These are phyloP conservation scores for Achlya flavicornis DNA, from an alignment of 2,888 invertebrate genomes.

Conservation along the genomic window DNA sequence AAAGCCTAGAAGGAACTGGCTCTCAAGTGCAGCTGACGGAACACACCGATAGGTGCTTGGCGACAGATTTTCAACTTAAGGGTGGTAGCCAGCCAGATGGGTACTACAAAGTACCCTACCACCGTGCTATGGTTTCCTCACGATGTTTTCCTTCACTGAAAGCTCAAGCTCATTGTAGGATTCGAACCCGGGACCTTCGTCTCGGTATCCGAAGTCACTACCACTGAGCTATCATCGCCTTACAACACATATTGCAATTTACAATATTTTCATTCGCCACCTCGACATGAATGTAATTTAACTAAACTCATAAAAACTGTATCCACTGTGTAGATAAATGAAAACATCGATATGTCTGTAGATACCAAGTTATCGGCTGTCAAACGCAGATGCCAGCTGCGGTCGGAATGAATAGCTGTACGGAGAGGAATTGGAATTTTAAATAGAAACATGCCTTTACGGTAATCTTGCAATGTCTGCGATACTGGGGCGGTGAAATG, in stretches of 20 bases:
- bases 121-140: no score
- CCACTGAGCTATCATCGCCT: no score
- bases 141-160: no score
- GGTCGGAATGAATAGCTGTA: constrained; percentile 25
- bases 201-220: no score
- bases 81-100: no score
- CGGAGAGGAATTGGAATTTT: constrained; percentile 55
- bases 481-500: constrained; percentile 58
- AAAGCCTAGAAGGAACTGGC: no score
- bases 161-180: no score
- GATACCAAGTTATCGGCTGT: constrained; percentile 51
- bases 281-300: background rate
- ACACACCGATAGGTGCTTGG: no score
- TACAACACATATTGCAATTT: background rate
- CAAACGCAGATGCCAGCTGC: constrained; percentile 56
- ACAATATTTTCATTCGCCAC: background rate
- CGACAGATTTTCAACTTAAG: no score
- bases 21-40: no score
- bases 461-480: constrained; percentile 62
- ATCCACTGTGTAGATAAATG: background rate
- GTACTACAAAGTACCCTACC: no score
- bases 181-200: no score
- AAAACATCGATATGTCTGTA: background rate
- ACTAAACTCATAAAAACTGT: background rate
- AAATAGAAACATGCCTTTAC: constrained; percentile 73